Conservation (phyloP, 2,797 vertebrate species). For the Poecilia picta region DNA sequence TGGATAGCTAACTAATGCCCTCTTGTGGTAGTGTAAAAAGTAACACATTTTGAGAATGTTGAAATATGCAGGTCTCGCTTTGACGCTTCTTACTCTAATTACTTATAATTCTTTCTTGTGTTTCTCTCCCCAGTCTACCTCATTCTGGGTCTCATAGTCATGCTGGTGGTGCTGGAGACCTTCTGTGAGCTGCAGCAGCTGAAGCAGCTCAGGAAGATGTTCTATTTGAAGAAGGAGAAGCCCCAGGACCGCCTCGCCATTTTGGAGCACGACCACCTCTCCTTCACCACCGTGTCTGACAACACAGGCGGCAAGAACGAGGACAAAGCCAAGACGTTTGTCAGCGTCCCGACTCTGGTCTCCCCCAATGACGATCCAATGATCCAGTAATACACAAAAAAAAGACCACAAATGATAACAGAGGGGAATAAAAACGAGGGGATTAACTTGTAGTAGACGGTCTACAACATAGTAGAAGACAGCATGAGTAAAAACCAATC, state of each 20-base stretch:
- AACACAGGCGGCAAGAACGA: conserved; percentile 75
- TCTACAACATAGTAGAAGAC: conserved; percentile 1
- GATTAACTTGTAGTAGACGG: too few relatives aligned
- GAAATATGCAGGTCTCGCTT: background rate
- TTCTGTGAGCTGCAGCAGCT: conserved; percentile 97
- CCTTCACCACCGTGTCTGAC: conserved; percentile 89
- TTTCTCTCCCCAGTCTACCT: conserved; percentile 86
- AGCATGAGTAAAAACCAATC: conserved; percentile 28
- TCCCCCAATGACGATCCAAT: conserved; percentile 77
- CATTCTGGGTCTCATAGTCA: conserved; percentile 91
- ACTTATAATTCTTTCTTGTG: background rate
- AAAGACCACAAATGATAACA: background rate
- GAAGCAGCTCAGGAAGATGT: conserved; percentile 94
- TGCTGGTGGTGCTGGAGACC: conserved; percentile 96
- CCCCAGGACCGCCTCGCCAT: conserved; percentile 89
- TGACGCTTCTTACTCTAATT: background rate
- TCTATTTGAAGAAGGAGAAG: conserved; percentile 95
- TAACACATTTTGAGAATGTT: conserved; percentile 5
- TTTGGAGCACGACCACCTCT: conserved; percentile 92
- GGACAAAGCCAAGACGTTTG: conserved; percentile 87
- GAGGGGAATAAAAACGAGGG: conserved; percentile 1
- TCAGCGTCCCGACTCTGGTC: conserved; percentile 56
- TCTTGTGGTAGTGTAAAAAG: conserved; percentile 41
- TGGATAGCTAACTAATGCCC: conserved; percentile 47
- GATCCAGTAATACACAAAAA: conserved; percentile 69